Evolutionary conservation across 1,140 invertebrate species (phyloP).

Genomic region (Lasaia peninsularis): DNA sequence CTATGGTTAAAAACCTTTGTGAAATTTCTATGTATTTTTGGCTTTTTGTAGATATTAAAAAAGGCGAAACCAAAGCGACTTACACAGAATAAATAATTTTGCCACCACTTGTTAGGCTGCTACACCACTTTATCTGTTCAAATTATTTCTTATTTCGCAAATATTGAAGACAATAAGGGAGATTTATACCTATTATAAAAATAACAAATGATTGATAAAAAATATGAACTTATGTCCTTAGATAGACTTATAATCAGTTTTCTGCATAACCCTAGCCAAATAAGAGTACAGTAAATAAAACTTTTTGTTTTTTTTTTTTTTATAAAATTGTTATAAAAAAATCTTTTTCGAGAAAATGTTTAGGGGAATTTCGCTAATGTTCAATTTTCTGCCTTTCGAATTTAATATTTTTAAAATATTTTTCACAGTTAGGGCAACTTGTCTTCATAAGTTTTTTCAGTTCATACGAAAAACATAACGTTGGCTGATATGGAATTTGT

Average conservation of each 20-base stretch:
- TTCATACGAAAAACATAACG: too few relatives aligned
- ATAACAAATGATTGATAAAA: constrained; percentile 64
- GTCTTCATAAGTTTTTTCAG: too few relatives aligned
- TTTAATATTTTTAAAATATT: too few relatives aligned
- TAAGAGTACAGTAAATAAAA: constrained; percentile 19
- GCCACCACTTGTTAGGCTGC: constrained; percentile 68
- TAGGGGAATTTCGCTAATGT: too few relatives aligned
- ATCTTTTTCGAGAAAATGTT: too few relatives aligned
- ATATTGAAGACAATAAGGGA: constrained; percentile 75
- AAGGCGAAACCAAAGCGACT: constrained; percentile 68
- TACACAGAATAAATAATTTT: constrained; percentile 43
- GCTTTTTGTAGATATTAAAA: constrained; percentile 50
- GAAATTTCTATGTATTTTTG: constrained; percentile 42
- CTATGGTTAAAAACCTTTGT: constrained; percentile 63
- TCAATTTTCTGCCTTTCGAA: too few relatives aligned
- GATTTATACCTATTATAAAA: constrained; percentile 72
- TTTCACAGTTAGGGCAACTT: too few relatives aligned
- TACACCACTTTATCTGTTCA: constrained; percentile 43
- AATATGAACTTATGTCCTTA: constrained; percentile 47
- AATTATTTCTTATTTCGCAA: constrained; percentile 56
- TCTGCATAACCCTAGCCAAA: constrained; percentile 3
- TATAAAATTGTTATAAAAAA: too few relatives aligned
- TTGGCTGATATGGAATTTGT: too few relatives aligned
- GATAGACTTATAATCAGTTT: constrained; percentile 14
- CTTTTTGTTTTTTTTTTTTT: constrained; percentile 14